These are phyloP conservation scores for Pagrus major DNA, from an alignment of 2,113 vertebrate genomes.

Conservation along the genomic window DNA sequence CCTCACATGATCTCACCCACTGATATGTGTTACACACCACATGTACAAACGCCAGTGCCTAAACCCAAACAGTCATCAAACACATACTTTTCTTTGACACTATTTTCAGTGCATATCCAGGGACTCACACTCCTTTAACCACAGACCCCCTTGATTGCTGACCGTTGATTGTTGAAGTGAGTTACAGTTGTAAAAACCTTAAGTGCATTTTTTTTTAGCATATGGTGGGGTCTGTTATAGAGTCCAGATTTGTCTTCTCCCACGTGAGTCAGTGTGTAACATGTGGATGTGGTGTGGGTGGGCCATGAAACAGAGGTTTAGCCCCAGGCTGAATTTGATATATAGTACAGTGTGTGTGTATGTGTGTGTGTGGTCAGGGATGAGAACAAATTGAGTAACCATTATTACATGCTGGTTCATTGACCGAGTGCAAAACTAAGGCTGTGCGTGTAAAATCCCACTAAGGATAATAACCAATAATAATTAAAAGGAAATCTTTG, in stretches of 20 bases:
- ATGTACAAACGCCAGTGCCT: background rate
- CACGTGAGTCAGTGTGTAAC: background rate
- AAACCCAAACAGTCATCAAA: background rate
- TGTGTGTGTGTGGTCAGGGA: constrained; percentile 33
- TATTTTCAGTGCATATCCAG: background rate
- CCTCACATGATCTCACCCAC: background rate
- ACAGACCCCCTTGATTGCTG: background rate
- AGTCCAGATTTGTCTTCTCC: constrained; percentile 7
- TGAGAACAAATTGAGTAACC: constrained; percentile 61
- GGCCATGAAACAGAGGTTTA: constrained; percentile 27
- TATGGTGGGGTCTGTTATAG: constrained; percentile 1
- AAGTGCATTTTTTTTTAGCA: background rate
- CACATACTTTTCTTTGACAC: background rate
- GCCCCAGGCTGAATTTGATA: constrained; percentile 27
- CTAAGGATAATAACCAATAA: constrained; percentile 65
- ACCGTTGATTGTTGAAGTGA: background rate
- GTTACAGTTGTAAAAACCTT: background rate
- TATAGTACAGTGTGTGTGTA: constrained; percentile 3
- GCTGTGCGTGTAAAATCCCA: constrained; percentile 61
- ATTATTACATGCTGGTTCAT: constrained; percentile 29
- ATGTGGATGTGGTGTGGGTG: constrained; percentile 40
- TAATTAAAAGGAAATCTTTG: constrained; percentile 67
- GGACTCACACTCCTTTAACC: background rate
- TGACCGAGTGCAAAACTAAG: constrained; percentile 56
- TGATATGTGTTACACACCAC: background rate